Conservation (phyloP, 2,888 invertebrate species). For the Cephonodes hylas region DNA sequence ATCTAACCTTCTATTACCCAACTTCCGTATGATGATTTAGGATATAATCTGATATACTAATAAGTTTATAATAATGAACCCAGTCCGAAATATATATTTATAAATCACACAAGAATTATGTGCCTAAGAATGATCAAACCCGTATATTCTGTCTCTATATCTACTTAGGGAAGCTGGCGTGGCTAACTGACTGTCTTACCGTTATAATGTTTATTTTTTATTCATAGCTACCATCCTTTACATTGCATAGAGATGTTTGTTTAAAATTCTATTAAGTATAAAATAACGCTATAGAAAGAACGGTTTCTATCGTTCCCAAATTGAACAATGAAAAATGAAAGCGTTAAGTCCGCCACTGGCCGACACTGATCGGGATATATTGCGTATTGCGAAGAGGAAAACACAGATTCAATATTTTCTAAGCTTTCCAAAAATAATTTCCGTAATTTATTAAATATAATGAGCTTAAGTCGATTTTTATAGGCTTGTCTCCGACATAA, state of each 20-base stretch:
- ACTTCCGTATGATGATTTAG: no score
- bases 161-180: no score
- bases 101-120: no score
- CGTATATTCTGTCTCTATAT: no score
- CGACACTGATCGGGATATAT: conserved; percentile 69
- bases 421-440: conserved; percentile 53
- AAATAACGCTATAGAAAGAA: conserved; percentile 9
- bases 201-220: background rate
- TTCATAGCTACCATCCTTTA: background rate
- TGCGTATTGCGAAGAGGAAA: conserved; percentile 55
- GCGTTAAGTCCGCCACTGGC: conserved; percentile 23
- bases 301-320: conserved; percentile 12
- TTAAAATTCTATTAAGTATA: background rate
- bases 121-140: no score
- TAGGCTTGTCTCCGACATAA: conserved; percentile 40
- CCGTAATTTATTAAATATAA: conserved; percentile 65
- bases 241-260: background rate
- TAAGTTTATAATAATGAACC: no score
- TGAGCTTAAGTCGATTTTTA: conserved; percentile 68
- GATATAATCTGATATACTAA: no score
- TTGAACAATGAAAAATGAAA: conserved; percentile 36
- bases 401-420: conserved; percentile 51
- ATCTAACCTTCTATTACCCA: no score
- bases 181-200: no score
- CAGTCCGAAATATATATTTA: no score